Conservation (phyloP, 2,888 invertebrate genomes). For the Latrodectus elegans region DNA sequence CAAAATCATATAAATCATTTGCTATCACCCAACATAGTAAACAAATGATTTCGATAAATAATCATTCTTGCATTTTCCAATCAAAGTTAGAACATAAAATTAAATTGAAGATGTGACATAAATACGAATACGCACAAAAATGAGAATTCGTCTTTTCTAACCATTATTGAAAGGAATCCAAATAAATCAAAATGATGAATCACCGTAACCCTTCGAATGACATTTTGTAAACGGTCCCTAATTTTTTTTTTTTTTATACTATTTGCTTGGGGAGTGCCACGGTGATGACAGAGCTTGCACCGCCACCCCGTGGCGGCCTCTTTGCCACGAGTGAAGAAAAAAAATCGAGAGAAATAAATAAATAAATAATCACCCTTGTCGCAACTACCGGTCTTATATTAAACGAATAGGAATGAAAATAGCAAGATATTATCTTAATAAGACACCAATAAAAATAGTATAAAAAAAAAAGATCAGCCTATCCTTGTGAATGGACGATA, state of each 20-base stretch:
- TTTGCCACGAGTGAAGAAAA: conserved; percentile 27
- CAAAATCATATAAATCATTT: no score
- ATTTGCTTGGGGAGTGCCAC: conserved; percentile 38
- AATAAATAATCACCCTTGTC: conserved; percentile 28
- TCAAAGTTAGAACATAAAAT: no score
- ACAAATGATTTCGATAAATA: no score
- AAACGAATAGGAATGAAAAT: conserved; percentile 9
- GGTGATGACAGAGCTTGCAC: conserved; percentile 19
- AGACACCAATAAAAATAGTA: conserved; percentile 8
- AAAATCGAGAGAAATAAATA: conserved; percentile 5
- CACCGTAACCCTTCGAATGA: background rate
- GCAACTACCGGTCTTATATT: conserved; percentile 38
- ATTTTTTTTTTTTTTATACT: background rate
- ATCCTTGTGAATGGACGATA: conserved; percentile 1
- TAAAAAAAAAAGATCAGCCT: background rate
- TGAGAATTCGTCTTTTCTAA: no score
- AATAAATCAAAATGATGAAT: no score
- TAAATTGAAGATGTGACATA: no score
- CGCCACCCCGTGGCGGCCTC: conserved; percentile 41
- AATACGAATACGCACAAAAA: no score
- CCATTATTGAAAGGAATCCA: no score
- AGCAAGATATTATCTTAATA: conserved; percentile 29
- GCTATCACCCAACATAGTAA: no score
- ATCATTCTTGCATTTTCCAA: no score
- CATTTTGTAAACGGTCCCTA: conserved; percentile 2